Percentiles rank a stretch among this genome's conserved stretches.
Conservation (phyloP, 30 jellyfish, hydroid and myxozoan genomes). For the Turritopsis dohrnii region DNA sequence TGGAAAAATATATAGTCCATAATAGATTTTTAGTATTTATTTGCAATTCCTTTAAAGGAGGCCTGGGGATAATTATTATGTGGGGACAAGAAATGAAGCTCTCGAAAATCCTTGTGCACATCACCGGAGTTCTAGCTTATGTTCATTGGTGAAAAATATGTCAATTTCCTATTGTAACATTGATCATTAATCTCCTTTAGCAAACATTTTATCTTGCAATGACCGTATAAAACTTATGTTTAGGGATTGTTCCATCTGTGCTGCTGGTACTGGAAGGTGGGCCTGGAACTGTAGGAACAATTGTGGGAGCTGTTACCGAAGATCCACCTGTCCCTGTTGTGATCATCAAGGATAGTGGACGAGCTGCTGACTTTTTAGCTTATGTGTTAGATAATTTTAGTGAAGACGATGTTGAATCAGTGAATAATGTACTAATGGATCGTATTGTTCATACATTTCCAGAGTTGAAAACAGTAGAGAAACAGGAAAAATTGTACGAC, state of each 20-base stretch:
- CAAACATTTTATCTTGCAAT: too few relatives aligned
- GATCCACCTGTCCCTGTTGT: constrained; percentile 96
- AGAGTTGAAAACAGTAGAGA: constrained; percentile 32
- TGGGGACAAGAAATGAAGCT: too few relatives aligned
- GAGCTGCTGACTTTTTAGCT: constrained; percentile 91
- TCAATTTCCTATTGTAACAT: too few relatives aligned
- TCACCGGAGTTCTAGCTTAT: too few relatives aligned
- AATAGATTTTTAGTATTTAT: too few relatives aligned
- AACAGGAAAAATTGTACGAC: constrained; percentile 25
- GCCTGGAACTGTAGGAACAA: constrained; percentile 78
- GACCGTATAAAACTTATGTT: too few relatives aligned
- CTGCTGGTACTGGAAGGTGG: constrained; percentile 93
- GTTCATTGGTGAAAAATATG: too few relatives aligned
- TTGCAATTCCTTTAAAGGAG: too few relatives aligned
- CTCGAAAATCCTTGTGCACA: too few relatives aligned
- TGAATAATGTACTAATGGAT: background rate
- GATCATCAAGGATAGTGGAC: constrained; percentile 90
- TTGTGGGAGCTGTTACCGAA: constrained; percentile 59
- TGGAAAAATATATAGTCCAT: too few relatives aligned
- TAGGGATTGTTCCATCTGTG: constrained; percentile 68
- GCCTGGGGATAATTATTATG: too few relatives aligned
- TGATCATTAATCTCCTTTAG: too few relatives aligned
- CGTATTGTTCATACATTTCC: constrained; percentile 55
- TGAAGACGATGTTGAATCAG: background rate
- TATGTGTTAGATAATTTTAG: constrained; percentile 13